Evolutionary conservation across 30 jellyfish, hydroid and myxozoan genomes (phyloP), one percentile per base, ranked within the genome.

Genomic region (Aurelia sp.): DNA sequence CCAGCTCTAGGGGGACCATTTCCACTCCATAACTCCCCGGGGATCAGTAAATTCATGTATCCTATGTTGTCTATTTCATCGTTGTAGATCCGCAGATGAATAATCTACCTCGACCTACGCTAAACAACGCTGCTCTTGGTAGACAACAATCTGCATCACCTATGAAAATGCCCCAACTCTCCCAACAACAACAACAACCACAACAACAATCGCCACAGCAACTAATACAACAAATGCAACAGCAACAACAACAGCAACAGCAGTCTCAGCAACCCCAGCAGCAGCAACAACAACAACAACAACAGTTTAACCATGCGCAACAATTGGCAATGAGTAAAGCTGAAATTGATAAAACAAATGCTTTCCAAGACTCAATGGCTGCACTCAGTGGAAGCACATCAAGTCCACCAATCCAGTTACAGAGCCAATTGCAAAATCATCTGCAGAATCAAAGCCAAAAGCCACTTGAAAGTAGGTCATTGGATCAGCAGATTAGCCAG

Each of bases 201-300:
- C 80, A 63, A 22, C 78, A 50, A 63, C 88, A 72, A 59, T 64
- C 31, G 10, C 80, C 61, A 22, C 78, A 50, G 48, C 88, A 72
- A 59, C 67, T 44, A 44, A 5, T 44, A 44, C 55, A 44, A 44
- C 55, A 44, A 44, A 44, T 41, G 73, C 91, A 24, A 74, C 84
- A 72, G 73, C 91, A 24, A 70, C 84, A 72, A 59, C 87, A 80
- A 40, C 84, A 59, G 13, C 84, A 59, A 78, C 71, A 44, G 24
- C 91, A 80, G 41, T 90, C 72, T 24, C 97, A 89, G 69, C 89
- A 72, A 48, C 78, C 51, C 38, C 90, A 61, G 51, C 88, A 68
- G 72, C 95, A 80, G 50, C 98, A 88, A 66, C 88, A 84, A 50
- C 91, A 82, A 53, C 91, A 81, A 79, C 88, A 52, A 13, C 68